Evolutionary conservation across 2,888 invertebrate species (phyloP), one percentile per base, ranked within the genome.

Genomic region (Anthrax anthrax): DNA sequence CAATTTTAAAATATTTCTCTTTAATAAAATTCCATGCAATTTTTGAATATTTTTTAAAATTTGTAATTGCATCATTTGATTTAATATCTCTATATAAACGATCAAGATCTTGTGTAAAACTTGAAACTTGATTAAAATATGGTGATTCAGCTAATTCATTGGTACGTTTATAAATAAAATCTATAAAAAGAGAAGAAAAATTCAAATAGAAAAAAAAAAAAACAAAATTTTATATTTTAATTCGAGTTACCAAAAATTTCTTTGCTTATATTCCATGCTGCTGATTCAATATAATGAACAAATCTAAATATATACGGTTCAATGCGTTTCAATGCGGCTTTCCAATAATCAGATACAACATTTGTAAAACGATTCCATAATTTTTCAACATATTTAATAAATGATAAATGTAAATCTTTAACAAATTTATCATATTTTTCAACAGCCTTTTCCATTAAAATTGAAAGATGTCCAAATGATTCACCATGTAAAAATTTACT

Each of bases 31-130:
- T 74, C 72, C 81, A 79, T 0, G 80, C 64, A 40, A 84, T 72
- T 39, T 68, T 70, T 1, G 76, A 74, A 64, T 89, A 89, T 59
- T 87, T 88, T 59, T 78, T 79, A 34, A 87, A 72, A 60, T 85
- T 87, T 0, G 83, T 83, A 19, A 87, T 71, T 0, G 84, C 73
- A 56, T 87, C 87, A 59, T 88, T 83, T 47, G 78, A 77, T 43
- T 78, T 75, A 9, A 89, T 72, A 56, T 89, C 88, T 47, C 79
- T 78, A 62, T 87, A 88, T 42, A 89, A 73, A 47, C 74, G 76
- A 59, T 89, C 88, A 52, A 88, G 69, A 59, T 89, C 86, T 55
- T 84, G 83, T 0, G 85, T 83, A 55, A 89, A 80, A 48, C 84
- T 81, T 2, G 84, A 76, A 13, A 88, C 80, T 56, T 82, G 81